phyloP scores from a whole-genome alignment of 2,113 vertebrate species.

The Addax nasomaculatus region DNA sequence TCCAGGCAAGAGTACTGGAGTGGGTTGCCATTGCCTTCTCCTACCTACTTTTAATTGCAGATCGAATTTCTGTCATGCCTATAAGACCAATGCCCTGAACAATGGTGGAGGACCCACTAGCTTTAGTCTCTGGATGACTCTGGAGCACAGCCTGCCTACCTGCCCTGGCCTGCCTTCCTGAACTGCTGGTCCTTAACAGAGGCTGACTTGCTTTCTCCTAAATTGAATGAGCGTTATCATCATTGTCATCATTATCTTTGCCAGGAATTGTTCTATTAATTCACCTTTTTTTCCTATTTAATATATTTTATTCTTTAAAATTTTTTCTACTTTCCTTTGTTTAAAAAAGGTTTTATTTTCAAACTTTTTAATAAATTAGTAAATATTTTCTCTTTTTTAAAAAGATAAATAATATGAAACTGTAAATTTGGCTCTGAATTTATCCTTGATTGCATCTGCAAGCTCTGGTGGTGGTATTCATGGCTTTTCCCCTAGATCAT shows the following conservation, averaged over 20 bases:
- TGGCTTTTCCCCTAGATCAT: not conserved
- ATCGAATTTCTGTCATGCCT: not conserved
- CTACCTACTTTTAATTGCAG: not conserved
- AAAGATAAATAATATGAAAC: not conserved
- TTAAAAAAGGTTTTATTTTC: not conserved
- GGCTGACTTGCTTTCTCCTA: not conserved
- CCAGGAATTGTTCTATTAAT: not conserved
- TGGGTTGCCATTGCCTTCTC: not conserved
- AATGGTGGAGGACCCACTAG: accelerated
- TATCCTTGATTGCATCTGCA: not conserved
- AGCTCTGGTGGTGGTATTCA: not conserved
- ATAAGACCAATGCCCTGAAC: not conserved
- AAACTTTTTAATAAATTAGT: not conserved
- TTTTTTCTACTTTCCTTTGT: not conserved
- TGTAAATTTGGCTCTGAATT: not conserved
- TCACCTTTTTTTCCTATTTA: not conserved
- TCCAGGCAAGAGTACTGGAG: not conserved
- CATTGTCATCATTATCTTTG: not conserved
- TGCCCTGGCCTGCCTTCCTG: not conserved
- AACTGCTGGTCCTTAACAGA: not conserved
- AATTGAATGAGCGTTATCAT: not conserved
- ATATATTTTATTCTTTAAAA: not conserved
- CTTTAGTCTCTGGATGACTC: not conserved
- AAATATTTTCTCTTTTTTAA: not conserved
- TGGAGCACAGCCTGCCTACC: not conserved